Evolutionary conservation across 2,113 vertebrate species (phyloP), one percentile per base, ranked within the genome.

Genomic region (Numida meleagris): DNA sequence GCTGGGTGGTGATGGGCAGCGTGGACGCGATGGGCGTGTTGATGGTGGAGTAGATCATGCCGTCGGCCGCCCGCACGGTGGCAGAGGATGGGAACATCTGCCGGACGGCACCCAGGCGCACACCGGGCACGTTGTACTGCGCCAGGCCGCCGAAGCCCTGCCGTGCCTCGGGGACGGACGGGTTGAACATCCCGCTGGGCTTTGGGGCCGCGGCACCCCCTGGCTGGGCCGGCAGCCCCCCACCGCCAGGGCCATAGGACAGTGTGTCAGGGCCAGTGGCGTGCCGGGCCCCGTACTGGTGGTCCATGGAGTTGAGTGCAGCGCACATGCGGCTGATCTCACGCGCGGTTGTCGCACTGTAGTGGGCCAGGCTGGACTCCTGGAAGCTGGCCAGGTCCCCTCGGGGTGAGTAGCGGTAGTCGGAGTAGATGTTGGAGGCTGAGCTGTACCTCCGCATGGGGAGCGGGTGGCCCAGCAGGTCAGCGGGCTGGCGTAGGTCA

Each of bases 31-130:
- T 99, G 15, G 99, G 99, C 14, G 99, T 99, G 77, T 99, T 99
- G 90, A 99, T 99, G 42, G 99, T 99, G 23, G 99, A 99, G 94
- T 99, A 99, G 97, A 99, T 99, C 99, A 99, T 99, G 86, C 99
- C 99, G 6, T 99, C 99, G 0, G 99, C 98, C 0, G 99, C 99
- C n/a, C 99, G 98, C 81, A 99, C 98, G 0, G 98, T 98, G 58
- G 97, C 98, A 1, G 98, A 97, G 94, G 98, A 98, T 53, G 99
- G 99, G 94, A 99, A 98, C 93, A 99, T 97, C 87, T 99, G 99
- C 48, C 98, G 98, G 95, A 99, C 88, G 42, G 98, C 63, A 19
- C 98, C 98, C 93, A 98, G 97, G 94, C 99, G 99, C 71, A 98
- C 96, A 19, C 98, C 97, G 3, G 98, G 97, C 74, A 98, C 42